A percentile compares a stretch with the other conserved stretches of the same genome.
Evolutionary conservation across 2,113 vertebrate species (phyloP).

Genomic region (Indicator indicator): DNA sequence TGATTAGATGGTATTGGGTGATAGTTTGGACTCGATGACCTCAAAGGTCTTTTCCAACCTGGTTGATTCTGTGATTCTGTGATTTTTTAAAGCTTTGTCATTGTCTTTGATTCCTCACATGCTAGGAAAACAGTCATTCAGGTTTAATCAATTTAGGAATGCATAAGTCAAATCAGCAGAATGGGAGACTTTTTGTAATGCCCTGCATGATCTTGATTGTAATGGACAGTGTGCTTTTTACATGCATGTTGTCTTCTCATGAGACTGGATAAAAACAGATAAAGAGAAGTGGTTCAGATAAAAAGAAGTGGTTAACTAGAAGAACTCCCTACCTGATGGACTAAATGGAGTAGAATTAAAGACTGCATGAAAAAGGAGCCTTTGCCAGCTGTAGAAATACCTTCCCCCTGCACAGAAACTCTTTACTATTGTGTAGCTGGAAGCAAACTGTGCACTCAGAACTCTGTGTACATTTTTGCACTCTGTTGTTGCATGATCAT

Average conservation of each 20-base stretch:
- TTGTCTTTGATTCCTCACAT: background rate
- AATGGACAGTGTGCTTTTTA: background rate
- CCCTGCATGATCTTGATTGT: background rate
- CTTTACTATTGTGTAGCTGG: fast-evolving
- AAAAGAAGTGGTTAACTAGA: background rate
- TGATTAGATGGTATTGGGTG: no score
- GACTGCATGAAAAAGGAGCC: background rate
- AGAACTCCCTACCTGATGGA: background rate
- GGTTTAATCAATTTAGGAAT: background rate
- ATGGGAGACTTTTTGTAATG: background rate
- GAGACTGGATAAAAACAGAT: background rate
- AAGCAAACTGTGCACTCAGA: background rate
- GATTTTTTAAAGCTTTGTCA: background rate
- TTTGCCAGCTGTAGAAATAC: background rate
- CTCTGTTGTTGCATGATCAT: fast-evolving
- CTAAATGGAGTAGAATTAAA: background rate
- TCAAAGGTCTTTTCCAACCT: no score
- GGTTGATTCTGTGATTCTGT: no score
- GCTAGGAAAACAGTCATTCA: background rate
- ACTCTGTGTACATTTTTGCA: background rate
- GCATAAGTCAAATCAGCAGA: background rate
- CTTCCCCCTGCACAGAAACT: background rate
- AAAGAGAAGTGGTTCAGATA: background rate
- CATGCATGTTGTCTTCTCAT: background rate
- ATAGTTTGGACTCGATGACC: no score